Base-by-base conservation (phyloP, 2,888 invertebrate genomes). In the Ischnura elegans region DNA sequence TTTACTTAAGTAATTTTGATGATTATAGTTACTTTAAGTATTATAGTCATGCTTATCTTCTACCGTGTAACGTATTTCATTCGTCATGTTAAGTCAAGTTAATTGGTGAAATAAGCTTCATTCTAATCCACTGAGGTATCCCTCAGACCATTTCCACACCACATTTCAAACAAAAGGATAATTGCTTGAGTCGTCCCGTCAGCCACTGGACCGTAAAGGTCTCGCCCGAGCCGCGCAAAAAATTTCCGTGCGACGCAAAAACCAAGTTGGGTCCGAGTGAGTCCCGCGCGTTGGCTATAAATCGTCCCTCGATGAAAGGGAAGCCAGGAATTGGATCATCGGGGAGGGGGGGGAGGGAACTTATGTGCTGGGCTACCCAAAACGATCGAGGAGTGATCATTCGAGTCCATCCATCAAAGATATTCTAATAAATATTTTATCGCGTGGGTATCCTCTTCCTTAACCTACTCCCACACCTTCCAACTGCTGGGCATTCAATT, bases 321-420 rank as follows among this genome's bases (percentile, higher is more conserved):
- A 76, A 10, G 16, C n/a, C n/a, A n/a, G n/a, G n/a, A n/a, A n/a
- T n/a, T 1, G 6, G 76, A 36, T 25, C 0, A n/a, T 61, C 8
- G 36, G 36, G 36, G 76, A 29, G 66, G 0, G n/a, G 61, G 61
- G 10, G 61, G 61, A n/a, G n/a, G 61, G 8, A 61, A 76, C 76
- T 1, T 76, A 76, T 76, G 76, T 16, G 36, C 76, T 76, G 76
- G n/a, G 3, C 36, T 25, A 10, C 29, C 29, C 13, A 36, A 76
- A 36, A 76, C 61, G 76, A 76, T 76, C 36, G 76, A 36, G 76
- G 76, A 61, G 61, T 76, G 76, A 76, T 76, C 76, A 76, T 76
- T 29, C 16, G 29, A 3, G 29, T 36, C 76, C 76, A 76, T 76
- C 76, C 36, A 76, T 76, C 76, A 36, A 76, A 76, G 6, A 76